Evolutionary conservation across 1,140 invertebrate genomes (phyloP), one percentile per base, ranked within the genome.

Genomic region (Saxidomus purpurata): DNA sequence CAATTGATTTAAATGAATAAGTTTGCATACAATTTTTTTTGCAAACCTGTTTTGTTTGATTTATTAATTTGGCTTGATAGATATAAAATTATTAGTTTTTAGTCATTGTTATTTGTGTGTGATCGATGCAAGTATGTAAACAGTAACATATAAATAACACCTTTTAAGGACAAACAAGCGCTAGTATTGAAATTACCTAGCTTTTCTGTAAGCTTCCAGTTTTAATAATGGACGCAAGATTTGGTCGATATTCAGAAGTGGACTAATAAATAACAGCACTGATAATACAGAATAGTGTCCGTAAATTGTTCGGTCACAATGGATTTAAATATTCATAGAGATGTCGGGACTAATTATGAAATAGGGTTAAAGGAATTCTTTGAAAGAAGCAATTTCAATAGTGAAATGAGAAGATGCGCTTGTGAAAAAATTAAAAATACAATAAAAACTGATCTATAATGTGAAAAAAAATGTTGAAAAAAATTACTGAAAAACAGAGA

Each of bases 11-110:
- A 71, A 28, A 19, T 38, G 67, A 71, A 1, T 71, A 71, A 71
- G 28, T 71, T 38, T 71, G 67, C 67, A 71, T 38, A 71, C 25
- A 28, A 59, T 59, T 8, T 71, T 36, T 38, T 38, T 31, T 67
- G 61, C 61, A 67, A 67, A 36, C 61, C 31, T 55, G 52, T 28
- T 67, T 36, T 67, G n/a, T 67, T 67, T 67, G n/a, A 67, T 67
- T 67, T 28, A 67, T 31, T 67, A 67, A 67, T 67, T 6, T 11
- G 3, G 28, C 6, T 67, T 25, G 31, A 67, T 67, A 67, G 31
- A 67, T 55, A 4, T 55, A 13, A 28, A 63, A 63, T 28, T 63
- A 63, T 28, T 63, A 28, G 36, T 71, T 71, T 38, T 38, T 17
- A 38, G 31, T 40, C 17, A n/a, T 71, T 38, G 38, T 38, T 38